A percentile compares a stretch with the other conserved stretches of the same genome.
phyloP scores from a whole-genome alignment of 2,888 invertebrate genomes.

The Rotaria magnacalcarata region DNA sequence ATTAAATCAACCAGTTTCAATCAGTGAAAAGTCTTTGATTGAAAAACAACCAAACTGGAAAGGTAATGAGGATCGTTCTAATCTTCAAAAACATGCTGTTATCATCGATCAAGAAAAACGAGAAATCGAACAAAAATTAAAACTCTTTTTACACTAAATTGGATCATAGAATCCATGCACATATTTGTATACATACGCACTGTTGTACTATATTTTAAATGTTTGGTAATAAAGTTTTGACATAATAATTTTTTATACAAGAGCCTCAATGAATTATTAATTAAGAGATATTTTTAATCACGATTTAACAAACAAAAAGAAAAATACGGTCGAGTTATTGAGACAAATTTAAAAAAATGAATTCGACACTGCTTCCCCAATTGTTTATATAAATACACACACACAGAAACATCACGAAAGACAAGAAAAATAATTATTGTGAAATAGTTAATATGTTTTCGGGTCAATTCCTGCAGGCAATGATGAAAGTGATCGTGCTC shows the following conservation, averaged over 20 bases:
- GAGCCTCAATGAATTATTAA: too few relatives aligned
- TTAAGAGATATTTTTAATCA: too few relatives aligned
- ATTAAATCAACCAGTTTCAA: neutral
- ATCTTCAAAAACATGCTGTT: neutral
- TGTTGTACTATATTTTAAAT: too few relatives aligned
- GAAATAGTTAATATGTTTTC: neutral
- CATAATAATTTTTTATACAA: too few relatives aligned
- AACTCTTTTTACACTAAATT: neutral
- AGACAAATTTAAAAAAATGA: neutral
- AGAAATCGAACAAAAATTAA: neutral
- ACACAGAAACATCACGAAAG: neutral
- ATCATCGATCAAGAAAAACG: too few relatives aligned
- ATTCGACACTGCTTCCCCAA: neutral
- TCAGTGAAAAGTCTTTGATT: neutral
- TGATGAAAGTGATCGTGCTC: conserved; percentile 16
- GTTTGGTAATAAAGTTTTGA: too few relatives aligned
- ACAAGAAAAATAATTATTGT: neutral
- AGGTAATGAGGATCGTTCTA: neutral
- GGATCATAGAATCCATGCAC: neutral
- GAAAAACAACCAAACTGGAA: neutral
- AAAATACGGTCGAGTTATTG: too few relatives aligned
- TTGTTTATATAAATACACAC: neutral
- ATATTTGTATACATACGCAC: too few relatives aligned
- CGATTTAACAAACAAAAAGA: too few relatives aligned
- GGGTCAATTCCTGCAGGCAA: neutral